Conservation (phyloP, 2,888 invertebrate genomes). For the Gnatocerus cornutus region DNA sequence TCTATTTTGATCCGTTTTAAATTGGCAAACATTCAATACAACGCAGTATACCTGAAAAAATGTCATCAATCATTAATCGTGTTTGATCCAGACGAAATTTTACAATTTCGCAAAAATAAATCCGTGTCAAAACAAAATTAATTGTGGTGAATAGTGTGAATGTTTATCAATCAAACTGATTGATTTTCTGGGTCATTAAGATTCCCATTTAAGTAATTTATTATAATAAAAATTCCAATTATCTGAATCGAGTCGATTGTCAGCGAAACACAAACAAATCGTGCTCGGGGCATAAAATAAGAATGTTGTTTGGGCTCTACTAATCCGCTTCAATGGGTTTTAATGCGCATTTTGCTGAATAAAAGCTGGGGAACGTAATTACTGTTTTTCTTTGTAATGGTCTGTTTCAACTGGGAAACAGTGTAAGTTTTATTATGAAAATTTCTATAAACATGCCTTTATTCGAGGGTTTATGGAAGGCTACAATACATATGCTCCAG, state of each 20-base stretch:
- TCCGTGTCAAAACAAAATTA: slow-evolving; percentile 13
- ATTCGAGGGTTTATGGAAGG: slow-evolving; percentile 2
- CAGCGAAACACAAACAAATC: slow-evolving; percentile 20
- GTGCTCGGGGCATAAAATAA: slow-evolving; percentile 1
- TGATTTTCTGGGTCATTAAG: slow-evolving; percentile 6
- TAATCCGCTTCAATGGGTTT: slow-evolving; percentile 20
- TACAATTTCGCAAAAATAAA: slow-evolving; percentile 19
- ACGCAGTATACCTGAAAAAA: slow-evolving; percentile 4
- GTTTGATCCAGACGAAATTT: slow-evolving; percentile 4
- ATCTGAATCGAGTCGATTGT: slow-evolving; percentile 19
- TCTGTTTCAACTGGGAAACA: not conserved
- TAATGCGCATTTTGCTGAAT: slow-evolving; percentile 19
- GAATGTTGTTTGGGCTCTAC: slow-evolving; percentile 25
- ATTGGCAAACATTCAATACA: slow-evolving; percentile 13
- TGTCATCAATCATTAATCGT: slow-evolving; percentile 11
- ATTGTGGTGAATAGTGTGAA: slow-evolving; percentile 4
- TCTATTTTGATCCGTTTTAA: not conserved
- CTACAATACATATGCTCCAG: not conserved
- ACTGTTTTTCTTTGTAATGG: slow-evolving; percentile 18
- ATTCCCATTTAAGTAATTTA: slow-evolving; percentile 16
- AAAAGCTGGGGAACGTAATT: slow-evolving; percentile 13
- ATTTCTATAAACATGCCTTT: slow-evolving; percentile 4
- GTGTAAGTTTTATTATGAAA: slow-evolving; percentile 11
- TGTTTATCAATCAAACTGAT: slow-evolving; percentile 5
- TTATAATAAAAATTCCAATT: slow-evolving; percentile 35